Percentiles rank a stretch among this genome's conserved stretches.
Evolutionary conservation across 1,140 invertebrate genomes (phyloP).

Genomic region (Euwallacea fornicatus): DNA sequence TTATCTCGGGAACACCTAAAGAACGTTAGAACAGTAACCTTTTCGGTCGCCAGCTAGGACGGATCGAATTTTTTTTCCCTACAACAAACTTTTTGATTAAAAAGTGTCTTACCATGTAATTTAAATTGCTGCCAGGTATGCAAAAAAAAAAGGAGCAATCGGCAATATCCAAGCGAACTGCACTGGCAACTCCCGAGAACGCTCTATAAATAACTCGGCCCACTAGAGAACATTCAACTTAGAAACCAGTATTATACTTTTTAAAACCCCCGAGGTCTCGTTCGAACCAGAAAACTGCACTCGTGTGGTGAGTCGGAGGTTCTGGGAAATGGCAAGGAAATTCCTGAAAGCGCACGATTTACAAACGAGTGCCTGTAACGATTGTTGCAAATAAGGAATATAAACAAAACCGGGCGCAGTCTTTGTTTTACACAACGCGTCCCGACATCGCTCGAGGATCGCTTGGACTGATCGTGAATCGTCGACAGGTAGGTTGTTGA

Average conservation of each 20-base stretch:
- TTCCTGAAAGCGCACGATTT: slow-evolving; percentile 4
- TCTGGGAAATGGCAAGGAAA: background rate
- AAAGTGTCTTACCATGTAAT: no score
- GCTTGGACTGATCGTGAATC: slow-evolving; percentile 31
- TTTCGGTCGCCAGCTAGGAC: no score
- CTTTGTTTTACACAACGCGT: slow-evolving; percentile 23
- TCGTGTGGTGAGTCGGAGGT: background rate
- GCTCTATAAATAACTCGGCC: slow-evolving; percentile 22
- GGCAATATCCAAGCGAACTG: slow-evolving; percentile 1
- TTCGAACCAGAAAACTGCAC: background rate
- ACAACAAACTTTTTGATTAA: no score
- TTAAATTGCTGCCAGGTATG: no score
- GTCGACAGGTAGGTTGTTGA: slow-evolving; percentile 39
- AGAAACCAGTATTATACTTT: slow-evolving; percentile 25
- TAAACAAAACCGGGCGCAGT: slow-evolving; percentile 17
- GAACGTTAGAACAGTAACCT: no score
- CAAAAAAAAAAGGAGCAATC: no score
- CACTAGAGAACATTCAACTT: slow-evolving; percentile 26
- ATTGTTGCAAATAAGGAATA: background rate
- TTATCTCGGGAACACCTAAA: no score
- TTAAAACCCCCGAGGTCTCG: slow-evolving; percentile 7
- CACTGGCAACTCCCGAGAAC: slow-evolving; percentile 7
- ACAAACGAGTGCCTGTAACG: background rate
- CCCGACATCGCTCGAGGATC: slow-evolving; percentile 23
- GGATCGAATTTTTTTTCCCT: no score